Evolutionary conservation across 2,888 invertebrate genomes (phyloP), one percentile per base, ranked within the genome.

Genomic region (Carpatolechia fugitivella): DNA sequence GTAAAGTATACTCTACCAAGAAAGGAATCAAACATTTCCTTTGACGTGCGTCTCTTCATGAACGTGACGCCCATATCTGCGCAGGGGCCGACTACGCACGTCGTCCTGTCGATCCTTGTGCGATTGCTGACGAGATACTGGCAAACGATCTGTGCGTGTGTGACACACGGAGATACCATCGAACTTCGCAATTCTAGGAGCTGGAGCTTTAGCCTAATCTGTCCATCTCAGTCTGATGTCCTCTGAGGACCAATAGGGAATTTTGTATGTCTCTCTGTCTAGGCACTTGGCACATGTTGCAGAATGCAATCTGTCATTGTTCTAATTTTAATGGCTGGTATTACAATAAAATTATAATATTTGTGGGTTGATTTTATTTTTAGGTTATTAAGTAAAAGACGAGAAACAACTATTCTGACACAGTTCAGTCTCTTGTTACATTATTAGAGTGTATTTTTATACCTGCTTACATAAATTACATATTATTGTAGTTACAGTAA

Each of bases 81-180:
- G 63, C 60, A 63, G 59, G 66, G 69, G 40, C 40, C 11, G 68
- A 69, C 68, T 63, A 68, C 72, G 65, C 70, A 63, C 60, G 61
- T 57, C 61, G 60, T 67, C 68, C 66, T 70, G 69, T 59, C 69
- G 68, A 74, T 69, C 69, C 73, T 71, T 68, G 69, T 66, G 60
- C 66, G 68, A 72, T 68, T 59, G 66, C 58, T 18, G 55, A 51
- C 52, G 55, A 59, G 57, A 65, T 67, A 56, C 55, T 56, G 46
- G 49, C 29, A 47, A 46, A 44, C 50, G 33, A 52, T 56, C 31
- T 48, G 52, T 48, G 47, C 56, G 51, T 56, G 56, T 44, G 44
- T 38, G 40, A 52, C 52, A 33, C 35, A 14, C n/a, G 29, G 24
- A 30, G 47, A 44, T 51, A 29, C 14, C n/a, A 51, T 49, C 49